phyloP scores from a whole-genome alignment of 1,140 invertebrate species.

The Proctacanthus coquilletti region DNA sequence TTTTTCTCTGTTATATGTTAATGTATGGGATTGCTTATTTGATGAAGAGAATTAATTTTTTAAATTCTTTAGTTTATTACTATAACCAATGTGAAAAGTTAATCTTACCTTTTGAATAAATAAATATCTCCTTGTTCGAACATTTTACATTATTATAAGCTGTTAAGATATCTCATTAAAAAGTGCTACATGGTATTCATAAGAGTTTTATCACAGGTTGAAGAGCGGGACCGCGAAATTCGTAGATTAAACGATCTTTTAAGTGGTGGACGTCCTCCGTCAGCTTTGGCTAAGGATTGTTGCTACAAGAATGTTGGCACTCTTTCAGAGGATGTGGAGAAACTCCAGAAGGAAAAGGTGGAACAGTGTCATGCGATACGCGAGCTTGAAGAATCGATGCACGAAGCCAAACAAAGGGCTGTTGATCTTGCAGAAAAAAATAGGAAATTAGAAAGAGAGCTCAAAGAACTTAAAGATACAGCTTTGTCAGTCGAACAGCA shows the following conservation, averaged over 20 bases:
- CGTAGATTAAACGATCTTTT: slow-evolving; percentile 37
- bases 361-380: slow-evolving; percentile 37
- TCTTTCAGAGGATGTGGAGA: slow-evolving; percentile 32
- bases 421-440: slow-evolving; percentile 43
- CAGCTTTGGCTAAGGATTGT: slow-evolving; percentile 37
- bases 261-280: slow-evolving; percentile 36
- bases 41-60: too few relatives aligned
- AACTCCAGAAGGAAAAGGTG: slow-evolving; percentile 35
- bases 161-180: too few relatives aligned
- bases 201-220: slow-evolving; percentile 12
- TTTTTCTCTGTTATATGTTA: too few relatives aligned
- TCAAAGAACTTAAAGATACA: slow-evolving; percentile 43
- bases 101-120: too few relatives aligned
- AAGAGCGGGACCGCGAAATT: slow-evolving; percentile 40
- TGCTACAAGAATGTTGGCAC: slow-evolving; percentile 33
- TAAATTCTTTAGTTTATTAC: too few relatives aligned
- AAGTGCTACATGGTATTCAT: too few relatives aligned
- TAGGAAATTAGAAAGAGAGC: slow-evolving; percentile 39
- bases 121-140: too few relatives aligned
- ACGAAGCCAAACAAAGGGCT: slow-evolving; percentile 48
- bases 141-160: too few relatives aligned
- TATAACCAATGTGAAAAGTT: too few relatives aligned
- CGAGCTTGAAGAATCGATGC: slow-evolving; percentile 42
- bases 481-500: slow-evolving; percentile 44
- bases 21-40: too few relatives aligned